Base-by-base conservation (phyloP, 2,888 invertebrate species). In the Acleris emargana region DNA sequence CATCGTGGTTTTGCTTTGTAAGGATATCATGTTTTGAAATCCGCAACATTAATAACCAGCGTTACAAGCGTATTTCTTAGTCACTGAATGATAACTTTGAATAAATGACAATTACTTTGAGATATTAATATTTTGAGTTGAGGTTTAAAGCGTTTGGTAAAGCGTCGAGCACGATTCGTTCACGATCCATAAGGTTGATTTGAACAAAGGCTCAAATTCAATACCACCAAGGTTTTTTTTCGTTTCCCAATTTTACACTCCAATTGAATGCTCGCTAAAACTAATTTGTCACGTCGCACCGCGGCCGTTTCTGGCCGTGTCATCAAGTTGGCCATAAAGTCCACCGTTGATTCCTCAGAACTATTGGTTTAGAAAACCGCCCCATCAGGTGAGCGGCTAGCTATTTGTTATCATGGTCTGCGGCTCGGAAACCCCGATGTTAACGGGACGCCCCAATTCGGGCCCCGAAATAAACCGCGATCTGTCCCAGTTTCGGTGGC, bases 401-500 rank as follows among this genome's bases (percentile, higher is more conserved):
- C 82, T 84, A 84, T 84, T 84, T 84, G 85, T 85, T 88, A 83
- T 82, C 83, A 82, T 79, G 79, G 77, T 76, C 75, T 72, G 76
- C 73, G 79, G 79, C 77, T 85, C 76, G 78, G 81, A 85, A 87
- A 85, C 87, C 86, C 81, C 84, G 84, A 87, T 86, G 87, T 85
- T 82, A 88, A 87, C 87, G 83, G 84, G 83, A 80, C 83, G 89
- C 80, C 86, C 89, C 82, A 89, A 87, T 89, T 92, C 83, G 81
- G 80, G 78, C 77, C 83, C 88, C 81, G 80, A 91, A 91, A 92
- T 92, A 91, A 87, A 55, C 72, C 78, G 83, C 79, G 76, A 80
- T 76, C 76, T 86, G 89, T 82, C 86, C 89, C 83, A 89, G 79
- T 84, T 91, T 81, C 76, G 28, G 45, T 67, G 74, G 75, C 76